Percentiles rank a stretch among this genome's conserved stretches.
These are phyloP conservation scores for Tonatia bakeri DNA, from an alignment of 2,113 vertebrate genomes.

Conservation along the genomic window DNA sequence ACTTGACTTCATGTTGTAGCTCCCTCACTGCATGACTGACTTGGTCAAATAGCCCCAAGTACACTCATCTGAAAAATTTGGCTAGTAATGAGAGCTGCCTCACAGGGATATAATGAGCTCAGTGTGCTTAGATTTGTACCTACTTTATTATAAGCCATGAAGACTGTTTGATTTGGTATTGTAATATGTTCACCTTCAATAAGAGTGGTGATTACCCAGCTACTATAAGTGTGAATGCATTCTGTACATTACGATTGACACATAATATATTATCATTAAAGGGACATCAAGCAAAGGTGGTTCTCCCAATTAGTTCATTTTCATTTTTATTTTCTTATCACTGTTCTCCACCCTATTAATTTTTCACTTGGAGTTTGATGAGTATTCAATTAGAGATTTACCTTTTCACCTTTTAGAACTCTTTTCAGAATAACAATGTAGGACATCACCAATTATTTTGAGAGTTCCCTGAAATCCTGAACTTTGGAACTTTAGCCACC, in stretches of 20 bases:
- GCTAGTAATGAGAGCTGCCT: not conserved
- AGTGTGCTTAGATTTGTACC: not conserved
- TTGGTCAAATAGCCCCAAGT: not conserved
- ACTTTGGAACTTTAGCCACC: not conserved
- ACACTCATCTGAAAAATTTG: not conserved
- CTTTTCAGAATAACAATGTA: not conserved
- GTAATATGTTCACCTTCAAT: slow-evolving; percentile 24
- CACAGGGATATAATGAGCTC: not conserved
- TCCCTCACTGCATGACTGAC: not conserved
- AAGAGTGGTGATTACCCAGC: not conserved
- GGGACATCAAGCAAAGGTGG: not conserved
- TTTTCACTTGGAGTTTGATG: not conserved
- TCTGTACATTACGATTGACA: not conserved
- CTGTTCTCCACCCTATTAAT: not conserved
- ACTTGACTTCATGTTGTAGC: not conserved
- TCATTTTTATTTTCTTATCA: not conserved
- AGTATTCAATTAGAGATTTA: not conserved
- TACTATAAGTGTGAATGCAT: not conserved
- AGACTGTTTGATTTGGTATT: not conserved
- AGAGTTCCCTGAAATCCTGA: not conserved
- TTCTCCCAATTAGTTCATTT: not conserved
- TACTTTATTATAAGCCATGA: not conserved
- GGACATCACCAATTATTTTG: not conserved
- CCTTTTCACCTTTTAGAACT: slow-evolving; percentile 1
- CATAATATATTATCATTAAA: not conserved